Evolutionary conservation across 2,797 vertebrate species (phyloP).

Genomic region (Apodemus agrarius): DNA sequence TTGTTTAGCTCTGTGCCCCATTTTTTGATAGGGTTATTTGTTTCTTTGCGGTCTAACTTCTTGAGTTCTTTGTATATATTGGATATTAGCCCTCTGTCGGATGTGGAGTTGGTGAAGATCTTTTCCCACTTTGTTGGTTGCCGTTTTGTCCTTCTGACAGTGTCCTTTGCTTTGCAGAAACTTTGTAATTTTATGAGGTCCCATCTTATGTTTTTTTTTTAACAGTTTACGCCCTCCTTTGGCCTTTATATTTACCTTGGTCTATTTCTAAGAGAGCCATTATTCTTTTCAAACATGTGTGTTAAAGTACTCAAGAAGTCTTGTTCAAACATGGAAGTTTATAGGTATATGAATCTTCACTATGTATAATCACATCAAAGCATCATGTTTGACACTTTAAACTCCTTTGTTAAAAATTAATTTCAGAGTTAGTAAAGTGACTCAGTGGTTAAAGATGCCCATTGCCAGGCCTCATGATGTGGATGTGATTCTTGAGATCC

Average conservation of each 20-base stretch:
- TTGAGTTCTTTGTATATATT: too few relatives aligned
- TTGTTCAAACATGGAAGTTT: neutral
- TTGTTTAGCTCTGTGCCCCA: too few relatives aligned
- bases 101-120: too few relatives aligned
- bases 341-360: neutral
- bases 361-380: neutral
- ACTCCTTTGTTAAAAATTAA: neutral
- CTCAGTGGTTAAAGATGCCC: neutral
- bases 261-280: neutral
- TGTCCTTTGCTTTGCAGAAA: too few relatives aligned
- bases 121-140: too few relatives aligned
- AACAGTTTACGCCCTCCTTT: neutral
- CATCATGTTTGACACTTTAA: neutral
- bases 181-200: too few relatives aligned
- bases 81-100: too few relatives aligned
- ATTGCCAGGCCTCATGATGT: neutral
- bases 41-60: too few relatives aligned
- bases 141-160: too few relatives aligned
- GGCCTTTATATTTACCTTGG: neutral
- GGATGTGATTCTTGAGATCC: neutral
- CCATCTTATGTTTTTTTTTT: too few relatives aligned
- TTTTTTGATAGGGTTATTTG: too few relatives aligned
- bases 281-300: neutral
- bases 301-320: neutral
- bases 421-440: neutral